Conservation (phyloP, 2,888 invertebrate species). For the Atethmia centrago region DNA sequence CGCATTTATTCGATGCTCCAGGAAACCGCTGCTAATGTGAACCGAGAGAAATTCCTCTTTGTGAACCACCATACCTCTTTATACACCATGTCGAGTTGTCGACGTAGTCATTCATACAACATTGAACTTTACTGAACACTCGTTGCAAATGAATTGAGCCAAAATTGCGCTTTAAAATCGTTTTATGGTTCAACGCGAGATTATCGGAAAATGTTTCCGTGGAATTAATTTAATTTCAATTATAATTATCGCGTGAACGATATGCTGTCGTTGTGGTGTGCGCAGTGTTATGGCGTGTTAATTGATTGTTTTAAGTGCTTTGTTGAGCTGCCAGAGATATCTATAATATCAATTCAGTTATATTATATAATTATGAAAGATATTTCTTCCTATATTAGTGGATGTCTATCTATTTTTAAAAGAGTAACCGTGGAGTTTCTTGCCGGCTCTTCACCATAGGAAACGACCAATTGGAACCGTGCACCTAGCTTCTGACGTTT, state of each 20-base stretch:
- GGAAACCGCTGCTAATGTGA: conserved; percentile 84
- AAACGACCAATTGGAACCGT: no score
- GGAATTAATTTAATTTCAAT: conserved; percentile 79
- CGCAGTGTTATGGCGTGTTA: conserved; percentile 51
- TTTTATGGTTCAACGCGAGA: conserved; percentile 78
- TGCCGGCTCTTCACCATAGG: no score
- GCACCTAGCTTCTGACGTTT: no score
- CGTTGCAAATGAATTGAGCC: conserved; percentile 78
- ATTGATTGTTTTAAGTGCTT: conserved; percentile 48
- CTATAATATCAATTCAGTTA: conserved; percentile 12
- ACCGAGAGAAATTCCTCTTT: conserved; percentile 79
- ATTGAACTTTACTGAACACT: conserved; percentile 77
- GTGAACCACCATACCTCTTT: conserved; percentile 67
- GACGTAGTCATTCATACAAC: conserved; percentile 77
- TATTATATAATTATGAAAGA: conserved; percentile 3
- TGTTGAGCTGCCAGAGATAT: conserved; percentile 10
- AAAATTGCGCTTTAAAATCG: conserved; percentile 77
- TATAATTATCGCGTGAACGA: conserved; percentile 75
- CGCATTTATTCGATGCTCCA: conserved; percentile 85
- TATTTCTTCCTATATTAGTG: background rate
- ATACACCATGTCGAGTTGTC: conserved; percentile 65
- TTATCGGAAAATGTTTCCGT: conserved; percentile 75
- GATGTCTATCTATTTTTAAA: background rate
- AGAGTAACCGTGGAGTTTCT: no score
- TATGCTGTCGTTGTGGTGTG: conserved; percentile 68